Evolutionary conservation across 2,113 vertebrate species (phyloP).

Genomic region (Gila orcuttii): DNA sequence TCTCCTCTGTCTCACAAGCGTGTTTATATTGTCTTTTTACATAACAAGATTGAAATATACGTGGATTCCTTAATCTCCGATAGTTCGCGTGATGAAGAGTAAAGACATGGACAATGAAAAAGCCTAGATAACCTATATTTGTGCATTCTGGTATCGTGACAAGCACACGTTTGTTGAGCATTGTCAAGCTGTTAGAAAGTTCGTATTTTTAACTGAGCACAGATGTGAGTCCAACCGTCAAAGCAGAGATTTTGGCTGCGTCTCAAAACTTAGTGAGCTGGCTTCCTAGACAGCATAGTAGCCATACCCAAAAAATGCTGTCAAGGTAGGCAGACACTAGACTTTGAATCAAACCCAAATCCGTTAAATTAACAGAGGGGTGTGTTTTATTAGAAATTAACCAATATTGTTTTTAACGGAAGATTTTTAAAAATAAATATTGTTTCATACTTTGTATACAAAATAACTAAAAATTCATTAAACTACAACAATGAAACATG

Average conservation of each 20-base stretch:
- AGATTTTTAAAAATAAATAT: not conserved
- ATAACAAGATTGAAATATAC: not conserved
- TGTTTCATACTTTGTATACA: not conserved
- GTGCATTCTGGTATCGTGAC: not conserved
- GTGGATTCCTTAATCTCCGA: not conserved
- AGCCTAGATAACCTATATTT: not conserved
- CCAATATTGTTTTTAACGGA: not conserved
- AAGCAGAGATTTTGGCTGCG: not conserved
- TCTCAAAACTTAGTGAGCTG: not conserved
- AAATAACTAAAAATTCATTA: not conserved
- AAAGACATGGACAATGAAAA: not conserved
- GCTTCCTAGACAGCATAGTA: not conserved
- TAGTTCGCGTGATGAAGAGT: not conserved
- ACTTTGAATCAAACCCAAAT: not conserved
- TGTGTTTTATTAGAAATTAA: not conserved
- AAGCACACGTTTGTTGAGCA: not conserved
- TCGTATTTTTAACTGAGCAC: not conserved
- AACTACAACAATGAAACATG: not conserved
- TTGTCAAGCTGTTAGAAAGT: slow-evolving; percentile 1
- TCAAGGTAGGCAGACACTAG: not conserved
- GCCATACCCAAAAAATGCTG: not conserved
- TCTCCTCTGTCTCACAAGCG: not conserved
- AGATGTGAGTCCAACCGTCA: slow-evolving; percentile 13
- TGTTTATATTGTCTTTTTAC: not conserved
- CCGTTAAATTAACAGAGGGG: not conserved